Evolutionary conservation across 2,797 vertebrate species (phyloP), one percentile per base, ranked within the genome.

Genomic region (Myotis planiceps): DNA sequence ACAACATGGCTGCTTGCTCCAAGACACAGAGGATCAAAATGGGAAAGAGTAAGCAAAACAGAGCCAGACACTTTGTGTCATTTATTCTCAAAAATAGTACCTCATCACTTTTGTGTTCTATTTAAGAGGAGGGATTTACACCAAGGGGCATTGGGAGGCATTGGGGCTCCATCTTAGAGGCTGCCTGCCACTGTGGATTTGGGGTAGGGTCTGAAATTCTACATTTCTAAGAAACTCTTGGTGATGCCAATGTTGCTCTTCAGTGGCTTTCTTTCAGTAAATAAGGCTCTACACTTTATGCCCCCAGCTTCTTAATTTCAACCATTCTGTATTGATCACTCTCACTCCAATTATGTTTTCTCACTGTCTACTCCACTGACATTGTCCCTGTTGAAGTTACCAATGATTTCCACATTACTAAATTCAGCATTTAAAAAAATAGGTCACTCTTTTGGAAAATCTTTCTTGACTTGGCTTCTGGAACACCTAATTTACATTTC

Each of bases 401-500:
- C 29, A 69, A 0, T 55, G 27, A 27, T 23, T 51, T 53, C 23
- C n/a, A 27, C 10, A 2, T 78, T 34, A 85, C 25, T 66, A 60
- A 86, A 49, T 18, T 34, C 29, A 66, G 10, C 47, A 32, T 53
- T 42, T 42, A 6, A 55, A 92, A 83, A 76, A 27, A 29, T 0
- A 25, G 7, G 42, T 53, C n/a, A 25, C 10, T 83, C 53, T 93
- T 25, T 51, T n/a, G n/a, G 27, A 34, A 76, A 68, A 78, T 88
- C 8, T 82, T 88, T 68, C 63, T 60, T 79, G 68, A 51, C 4
- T 25, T 80, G 63, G 45, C 29, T 80, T 81, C 60, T 81, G 13
- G 14, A 88, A 81, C 25, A 74, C 51, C 27, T 68, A 8, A 55
- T 84, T 87, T n/a, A 88, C 15, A 27, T 79, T 84, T 88, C 60